Evolutionary conservation across 2,888 invertebrate genomes (phyloP), one percentile per base, ranked within the genome.

Genomic region (Bellardia bayeri): DNA sequence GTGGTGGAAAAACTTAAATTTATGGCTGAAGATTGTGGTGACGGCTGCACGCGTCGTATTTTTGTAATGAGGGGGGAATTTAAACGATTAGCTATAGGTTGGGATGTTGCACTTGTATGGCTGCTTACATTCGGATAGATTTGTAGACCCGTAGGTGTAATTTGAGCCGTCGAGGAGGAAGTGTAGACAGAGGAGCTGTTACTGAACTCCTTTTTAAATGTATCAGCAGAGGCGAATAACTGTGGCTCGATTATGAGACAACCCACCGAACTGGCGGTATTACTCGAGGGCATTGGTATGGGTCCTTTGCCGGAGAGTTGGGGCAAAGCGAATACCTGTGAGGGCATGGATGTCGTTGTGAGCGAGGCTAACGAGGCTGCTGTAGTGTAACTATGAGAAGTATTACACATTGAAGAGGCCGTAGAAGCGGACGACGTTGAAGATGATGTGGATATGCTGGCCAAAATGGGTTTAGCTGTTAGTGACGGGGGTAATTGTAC

Each of bases 241-340:
- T 92, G 92, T 4, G 92, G 92, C 78, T 92, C 92, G 23, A 92
- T 92, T 13, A 92, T 92, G 23, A 92, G 89, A 69, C 92, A 92
- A 16, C 92, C 92, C 33, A 92, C 92, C 71, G 92, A 92, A 51
- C 87, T 91, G 6, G 90, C 89, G 2, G 89, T 90, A 82, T 90
- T 91, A 71, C 89, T 91, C 9, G 91, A 89, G 7, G 92, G 90
- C 81, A 92, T 86, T 2, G 91, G 90, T 16, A 91, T 90, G 0
- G 91, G 85, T 1, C 90, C 90, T n/a, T 90, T 90, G 61, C 75
- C 85, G 1, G 89, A 79, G 13, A 92, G 89, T 3, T 90, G 90
- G 4, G 92, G 91, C 37, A 92, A 86, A 0, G 92, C 90, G 80
- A 92, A 91, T 87, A 92, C 90, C 69, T 92, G 92, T 33, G 89